These are phyloP conservation scores for Parnassius smintheus DNA, from an alignment of 2,888 invertebrate species.

Conservation along the genomic window DNA sequence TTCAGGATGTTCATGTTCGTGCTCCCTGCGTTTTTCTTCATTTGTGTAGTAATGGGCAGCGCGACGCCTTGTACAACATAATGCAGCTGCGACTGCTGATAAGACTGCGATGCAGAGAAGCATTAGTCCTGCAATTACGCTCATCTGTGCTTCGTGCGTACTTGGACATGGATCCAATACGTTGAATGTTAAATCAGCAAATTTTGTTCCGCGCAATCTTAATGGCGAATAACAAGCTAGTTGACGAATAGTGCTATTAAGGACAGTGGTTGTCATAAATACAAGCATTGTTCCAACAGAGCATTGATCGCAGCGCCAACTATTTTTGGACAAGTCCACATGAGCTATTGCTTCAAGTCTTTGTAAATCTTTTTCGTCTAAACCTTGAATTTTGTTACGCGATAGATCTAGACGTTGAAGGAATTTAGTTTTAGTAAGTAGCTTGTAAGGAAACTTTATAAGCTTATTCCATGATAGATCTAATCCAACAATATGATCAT, in stretches of 20 bases:
- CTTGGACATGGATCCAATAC: conserved; percentile 66
- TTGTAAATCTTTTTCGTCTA: conserved; percentile 80
- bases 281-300: conserved; percentile 81
- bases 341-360: conserved; percentile 80
- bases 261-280: conserved; percentile 78
- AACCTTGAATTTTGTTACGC: conserved; percentile 85
- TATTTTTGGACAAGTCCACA: conserved; percentile 81
- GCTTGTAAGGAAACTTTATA: conserved; percentile 77
- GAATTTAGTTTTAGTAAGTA: conserved; percentile 79
- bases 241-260: conserved; percentile 73
- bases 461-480: conserved; percentile 89
- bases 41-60: conserved; percentile 90
- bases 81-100: conserved; percentile 80
- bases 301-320: conserved; percentile 86
- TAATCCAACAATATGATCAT: conserved; percentile 82
- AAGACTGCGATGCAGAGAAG: conserved; percentile 61
- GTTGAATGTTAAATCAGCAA: conserved; percentile 54
- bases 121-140: conserved; percentile 76
- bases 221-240: conserved; percentile 82
- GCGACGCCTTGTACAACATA: conserved; percentile 85
- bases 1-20: conserved; percentile 65
- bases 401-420: conserved; percentile 86
- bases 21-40: conserved; percentile 83
- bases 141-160: conserved; percentile 80
- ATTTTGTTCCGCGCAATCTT: conserved; percentile 69